A percentile compares a stretch with the other conserved stretches of the same genome.
These are phyloP conservation scores for Dromiciops gliroides DNA, from an alignment of 2,113 vertebrate genomes.

Conservation along the genomic window DNA sequence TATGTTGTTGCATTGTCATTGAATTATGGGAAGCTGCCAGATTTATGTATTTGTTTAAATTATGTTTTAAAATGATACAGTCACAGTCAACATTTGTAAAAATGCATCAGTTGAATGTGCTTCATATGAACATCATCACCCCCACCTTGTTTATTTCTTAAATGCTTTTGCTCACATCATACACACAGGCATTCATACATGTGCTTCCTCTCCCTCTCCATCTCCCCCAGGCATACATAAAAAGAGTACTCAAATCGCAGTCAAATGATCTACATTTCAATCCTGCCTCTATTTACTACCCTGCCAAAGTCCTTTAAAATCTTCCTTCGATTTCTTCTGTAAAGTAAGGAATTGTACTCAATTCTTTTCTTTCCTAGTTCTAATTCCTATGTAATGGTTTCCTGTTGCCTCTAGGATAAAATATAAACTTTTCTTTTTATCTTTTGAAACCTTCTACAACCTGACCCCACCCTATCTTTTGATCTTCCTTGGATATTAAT, in stretches of 20 bases:
- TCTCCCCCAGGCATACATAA: background rate
- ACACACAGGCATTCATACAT: no score
- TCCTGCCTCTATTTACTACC: background rate
- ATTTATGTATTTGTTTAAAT: constrained; percentile 30
- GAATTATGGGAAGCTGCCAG: background rate
- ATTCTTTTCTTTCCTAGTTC: background rate
- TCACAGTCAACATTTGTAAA: background rate
- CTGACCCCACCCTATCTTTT: no score
- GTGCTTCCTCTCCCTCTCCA: no score
- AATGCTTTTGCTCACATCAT: no score
- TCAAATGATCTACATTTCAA: background rate
- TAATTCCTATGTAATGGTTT: background rate
- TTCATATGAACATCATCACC: background rate
- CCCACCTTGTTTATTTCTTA: background rate
- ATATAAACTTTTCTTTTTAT: no score
- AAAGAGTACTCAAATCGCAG: background rate
- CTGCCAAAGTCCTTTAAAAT: background rate
- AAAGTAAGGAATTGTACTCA: background rate
- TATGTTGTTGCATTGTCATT: constrained; percentile 26
- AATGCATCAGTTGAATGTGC: background rate
- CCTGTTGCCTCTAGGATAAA: no score
- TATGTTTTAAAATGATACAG: constrained; percentile 4
- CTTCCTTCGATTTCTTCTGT: background rate
- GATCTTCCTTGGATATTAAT: no score
- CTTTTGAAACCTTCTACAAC: no score